Base-by-base conservation (phyloP, 2,113 vertebrate species). In the Oryzias curvinotus region DNA sequence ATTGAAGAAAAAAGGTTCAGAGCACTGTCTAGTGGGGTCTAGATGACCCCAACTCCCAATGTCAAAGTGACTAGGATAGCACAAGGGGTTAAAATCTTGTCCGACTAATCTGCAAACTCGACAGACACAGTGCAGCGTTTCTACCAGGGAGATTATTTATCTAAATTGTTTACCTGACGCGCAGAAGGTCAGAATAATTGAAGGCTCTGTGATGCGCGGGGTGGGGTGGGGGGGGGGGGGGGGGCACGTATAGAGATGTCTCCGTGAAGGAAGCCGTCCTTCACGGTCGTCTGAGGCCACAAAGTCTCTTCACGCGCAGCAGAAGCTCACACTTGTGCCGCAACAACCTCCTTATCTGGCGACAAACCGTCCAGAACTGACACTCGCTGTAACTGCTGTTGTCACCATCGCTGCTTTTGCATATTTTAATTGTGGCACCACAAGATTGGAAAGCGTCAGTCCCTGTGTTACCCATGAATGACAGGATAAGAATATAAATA, bases 341-440 rank as follows among this genome's bases (percentile, higher is more conserved):
- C 56, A 23, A 51, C 43, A 10, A 30, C 56, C 28, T 62, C 42
- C 67, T 88, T 85, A 81, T 88, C 85, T 84, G 77, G 77, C 70
- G 66, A 36, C 72, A 67, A 36, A 74, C 64, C 68, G 68, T 81
- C 48, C 62, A 73, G 55, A 57, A 48, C 52, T 65, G 70, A 45
- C 49, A 46, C 65, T 78, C 23, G 45, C 43, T 78, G 68, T 50
- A 67, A 62, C 69, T 62, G 65, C 57, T 66, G 58, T 51, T 56
- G 62, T 85, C 74, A 25, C 55, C 77, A 82, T 87, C 64, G 46
- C 67, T 10, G 50, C 4, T 85, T 90, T 88, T 84, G 78, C 85
- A 87, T 84, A 85, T 87, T 90, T 89, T 81, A 86, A 90, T 89
- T 87, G 81, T 53, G 30, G 67, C 67, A 67, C 74, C 49, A 53